These are phyloP conservation scores for Baccha elongata DNA, from an alignment of 2,888 invertebrate species.

Conservation along the genomic window DNA sequence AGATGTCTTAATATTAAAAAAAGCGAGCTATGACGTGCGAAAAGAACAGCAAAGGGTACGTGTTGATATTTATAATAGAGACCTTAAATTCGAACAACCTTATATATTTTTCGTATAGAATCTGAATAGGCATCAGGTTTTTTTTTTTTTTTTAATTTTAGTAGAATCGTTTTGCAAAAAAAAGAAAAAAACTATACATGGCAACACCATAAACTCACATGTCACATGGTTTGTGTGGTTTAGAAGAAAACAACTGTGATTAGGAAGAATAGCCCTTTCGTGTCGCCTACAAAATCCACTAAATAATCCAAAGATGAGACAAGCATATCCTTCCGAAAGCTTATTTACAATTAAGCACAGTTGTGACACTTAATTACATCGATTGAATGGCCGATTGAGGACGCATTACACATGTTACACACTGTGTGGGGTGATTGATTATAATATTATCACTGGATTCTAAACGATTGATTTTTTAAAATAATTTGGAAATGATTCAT, in stretches of 20 bases:
- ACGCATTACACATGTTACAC: slow-evolving; percentile 53
- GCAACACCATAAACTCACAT: slow-evolving; percentile 22
- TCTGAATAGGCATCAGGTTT: too few species aligned
- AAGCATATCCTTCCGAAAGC: slow-evolving; percentile 48
- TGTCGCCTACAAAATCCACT: slow-evolving; percentile 45
- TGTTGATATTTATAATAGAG: neutral
- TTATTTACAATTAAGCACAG: slow-evolving; percentile 65
- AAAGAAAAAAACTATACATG: neutral
- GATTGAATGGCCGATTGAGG: slow-evolving; percentile 60
- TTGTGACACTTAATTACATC: slow-evolving; percentile 67
- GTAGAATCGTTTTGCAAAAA: too few species aligned
- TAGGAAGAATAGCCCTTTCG: slow-evolving; percentile 37
- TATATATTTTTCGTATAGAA: too few species aligned
- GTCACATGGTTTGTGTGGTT: slow-evolving; percentile 4
- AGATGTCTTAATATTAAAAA: too few species aligned
- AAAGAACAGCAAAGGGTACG: too few species aligned
- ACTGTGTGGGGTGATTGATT: slow-evolving; percentile 41
- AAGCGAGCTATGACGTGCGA: too few species aligned
- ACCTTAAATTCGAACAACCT: too few species aligned
- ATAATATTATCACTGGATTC: slow-evolving; percentile 2
- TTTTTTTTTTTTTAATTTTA: too few species aligned
- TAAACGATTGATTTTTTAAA: too few species aligned
- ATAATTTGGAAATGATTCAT: too few species aligned
- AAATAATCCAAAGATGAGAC: slow-evolving; percentile 55
- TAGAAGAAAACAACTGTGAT: slow-evolving; percentile 51